A percentile compares a stretch with the other conserved stretches of the same genome.
Conservation (phyloP, 1,140 invertebrate species). For the Atta texana region DNA sequence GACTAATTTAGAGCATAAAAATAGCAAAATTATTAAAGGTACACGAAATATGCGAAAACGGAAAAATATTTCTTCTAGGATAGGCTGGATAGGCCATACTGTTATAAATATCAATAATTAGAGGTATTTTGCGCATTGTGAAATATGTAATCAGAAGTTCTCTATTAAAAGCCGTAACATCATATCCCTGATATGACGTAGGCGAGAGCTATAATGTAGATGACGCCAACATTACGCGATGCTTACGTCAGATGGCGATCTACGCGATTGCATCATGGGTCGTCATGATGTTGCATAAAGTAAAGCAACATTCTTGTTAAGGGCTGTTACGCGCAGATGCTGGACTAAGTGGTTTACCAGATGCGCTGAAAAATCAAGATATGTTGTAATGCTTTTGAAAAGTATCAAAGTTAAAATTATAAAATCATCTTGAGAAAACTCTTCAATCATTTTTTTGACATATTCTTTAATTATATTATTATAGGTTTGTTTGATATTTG, state of each 20-base stretch:
- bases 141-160: conserved; percentile 4
- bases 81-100: not conserved
- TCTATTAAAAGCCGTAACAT: conserved; percentile 7
- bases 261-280: conserved; percentile 23
- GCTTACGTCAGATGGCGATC: conserved; percentile 52
- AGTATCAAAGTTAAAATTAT: not conserved
- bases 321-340: conserved; percentile 15
- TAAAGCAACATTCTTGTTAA: conserved; percentile 44
- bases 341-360: conserved; percentile 16
- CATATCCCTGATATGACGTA: conserved; percentile 43
- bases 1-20: not conserved
- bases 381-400: not conserved
- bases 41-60: not conserved
- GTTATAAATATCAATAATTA: not conserved
- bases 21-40: not conserved
- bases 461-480: not conserved
- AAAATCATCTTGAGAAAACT: not conserved
- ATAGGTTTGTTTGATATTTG: not conserved
- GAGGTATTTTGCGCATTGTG: not conserved
- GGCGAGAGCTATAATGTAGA: conserved; percentile 26
- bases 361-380: not conserved
- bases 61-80: not conserved
- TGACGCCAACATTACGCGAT: conserved; percentile 21
- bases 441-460: not conserved
- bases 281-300: conserved; percentile 32